Conservation (phyloP, 2,797 vertebrate genomes). For the Chaetodon trifasciatus region DNA sequence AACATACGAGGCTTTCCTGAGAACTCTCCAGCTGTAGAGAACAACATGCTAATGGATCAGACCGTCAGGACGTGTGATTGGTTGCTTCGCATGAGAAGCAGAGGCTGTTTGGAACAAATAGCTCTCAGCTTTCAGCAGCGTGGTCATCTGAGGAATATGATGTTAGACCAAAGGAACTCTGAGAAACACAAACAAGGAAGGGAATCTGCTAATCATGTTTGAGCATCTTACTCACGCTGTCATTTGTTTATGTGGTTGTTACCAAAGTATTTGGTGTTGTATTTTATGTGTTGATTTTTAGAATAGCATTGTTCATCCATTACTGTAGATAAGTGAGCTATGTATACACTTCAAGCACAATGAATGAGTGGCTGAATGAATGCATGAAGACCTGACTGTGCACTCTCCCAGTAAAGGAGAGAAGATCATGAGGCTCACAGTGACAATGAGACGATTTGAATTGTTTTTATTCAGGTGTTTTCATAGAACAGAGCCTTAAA, state of each 20-base stretch:
- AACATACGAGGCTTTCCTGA: background rate
- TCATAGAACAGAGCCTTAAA: background rate
- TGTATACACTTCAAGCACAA: too few relatives aligned
- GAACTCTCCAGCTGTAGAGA: background rate
- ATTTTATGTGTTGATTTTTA: background rate
- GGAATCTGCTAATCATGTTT: too few relatives aligned
- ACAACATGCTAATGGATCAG: background rate
- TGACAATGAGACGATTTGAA: background rate
- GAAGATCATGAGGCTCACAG: background rate
- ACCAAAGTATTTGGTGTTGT: background rate
- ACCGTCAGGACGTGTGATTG: background rate
- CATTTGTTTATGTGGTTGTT: background rate
- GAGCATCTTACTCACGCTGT: background rate
- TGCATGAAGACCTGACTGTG: too few relatives aligned
- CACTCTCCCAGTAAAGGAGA: background rate
- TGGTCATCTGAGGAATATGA: background rate
- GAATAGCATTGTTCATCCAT: background rate
- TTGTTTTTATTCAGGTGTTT: constrained; percentile 18
- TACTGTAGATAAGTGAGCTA: too few relatives aligned
- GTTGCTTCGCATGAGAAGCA: background rate
- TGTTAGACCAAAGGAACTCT: background rate
- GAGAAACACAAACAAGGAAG: background rate
- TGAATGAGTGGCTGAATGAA: too few relatives aligned
- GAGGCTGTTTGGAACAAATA: background rate
- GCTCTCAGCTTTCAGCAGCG: too few relatives aligned